A percentile compares a stretch with the other conserved stretches of the same genome.
phyloP scores from a whole-genome alignment of 2,888 invertebrate genomes.

The Aspidiotus destructor region DNA sequence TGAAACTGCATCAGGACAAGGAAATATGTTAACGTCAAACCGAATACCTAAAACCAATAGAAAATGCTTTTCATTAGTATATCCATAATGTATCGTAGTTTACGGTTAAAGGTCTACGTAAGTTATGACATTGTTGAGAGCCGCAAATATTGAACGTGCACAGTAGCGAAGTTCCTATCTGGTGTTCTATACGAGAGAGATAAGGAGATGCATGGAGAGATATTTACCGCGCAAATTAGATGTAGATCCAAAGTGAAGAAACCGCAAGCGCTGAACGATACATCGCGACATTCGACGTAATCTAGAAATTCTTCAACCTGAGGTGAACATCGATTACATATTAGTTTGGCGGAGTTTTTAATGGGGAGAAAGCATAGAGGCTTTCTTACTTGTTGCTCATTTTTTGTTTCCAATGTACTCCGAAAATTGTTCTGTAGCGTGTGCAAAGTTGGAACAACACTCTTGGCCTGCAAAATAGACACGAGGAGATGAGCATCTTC shows the following conservation, averaged over 20 bases:
- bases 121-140: too few species aligned
- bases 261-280: conserved; percentile 32
- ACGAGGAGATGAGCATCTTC: too few species aligned
- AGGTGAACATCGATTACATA: background rate
- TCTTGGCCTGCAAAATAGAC: background rate
- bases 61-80: background rate
- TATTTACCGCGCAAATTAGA: conserved; percentile 28
- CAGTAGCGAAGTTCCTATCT: too few species aligned
- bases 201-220: background rate
- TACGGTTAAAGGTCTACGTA: background rate
- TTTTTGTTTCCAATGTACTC: background rate
- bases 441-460: background rate
- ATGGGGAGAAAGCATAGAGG: too few species aligned
- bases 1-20: conserved; percentile 34
- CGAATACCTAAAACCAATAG: conserved; percentile 28
- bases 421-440: background rate
- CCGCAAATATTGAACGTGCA: too few species aligned
- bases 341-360: too few species aligned
- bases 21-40: conserved; percentile 33
- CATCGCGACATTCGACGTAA: conserved; percentile 25
- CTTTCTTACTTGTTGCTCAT: background rate
- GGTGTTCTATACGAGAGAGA: too few species aligned
- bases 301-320: conserved; percentile 31
- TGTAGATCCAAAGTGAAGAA: conserved; percentile 33
- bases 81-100: background rate